Evolutionary conservation across 2,888 invertebrate species (phyloP).

Genomic region (Microctonus brassicae): DNA sequence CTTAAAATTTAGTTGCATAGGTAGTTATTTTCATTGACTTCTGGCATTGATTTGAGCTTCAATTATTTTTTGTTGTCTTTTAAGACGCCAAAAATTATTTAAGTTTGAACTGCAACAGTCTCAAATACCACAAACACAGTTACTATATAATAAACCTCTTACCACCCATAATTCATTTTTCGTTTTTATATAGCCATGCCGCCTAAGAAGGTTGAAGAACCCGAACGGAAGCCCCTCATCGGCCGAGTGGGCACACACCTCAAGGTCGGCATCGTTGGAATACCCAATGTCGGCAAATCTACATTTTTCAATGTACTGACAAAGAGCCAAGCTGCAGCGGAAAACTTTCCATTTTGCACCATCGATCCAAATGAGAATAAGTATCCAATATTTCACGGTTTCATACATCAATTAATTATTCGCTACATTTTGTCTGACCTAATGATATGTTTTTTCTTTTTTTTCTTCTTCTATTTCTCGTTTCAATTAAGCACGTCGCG

Average conservation of each 20-base stretch:
- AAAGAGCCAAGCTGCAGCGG: constrained; percentile 96
- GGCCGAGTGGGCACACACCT: constrained; percentile 96
- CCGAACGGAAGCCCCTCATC: constrained; percentile 90
- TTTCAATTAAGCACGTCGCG: constrained; percentile 83
- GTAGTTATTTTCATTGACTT: not conserved
- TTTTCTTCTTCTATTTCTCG: no score
- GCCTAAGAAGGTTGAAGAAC: constrained; percentile 91
- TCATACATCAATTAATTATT: not conserved
- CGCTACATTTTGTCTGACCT: constrained; percentile 33
- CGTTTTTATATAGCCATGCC: constrained; percentile 75
- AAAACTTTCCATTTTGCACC: constrained; percentile 99
- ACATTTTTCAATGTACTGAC: constrained; percentile 99
- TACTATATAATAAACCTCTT: constrained; percentile 14
- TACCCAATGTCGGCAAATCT: constrained; percentile 99
- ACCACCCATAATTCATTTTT: constrained; percentile 18
- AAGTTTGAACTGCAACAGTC: not conserved
- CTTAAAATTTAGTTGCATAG: not conserved
- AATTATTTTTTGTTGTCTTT: not conserved
- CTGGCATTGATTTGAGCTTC: not conserved
- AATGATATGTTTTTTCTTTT: constrained; percentile 49
- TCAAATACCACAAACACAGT: not conserved
- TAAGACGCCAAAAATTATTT: not conserved
- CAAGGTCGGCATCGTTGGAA: constrained; percentile 94
- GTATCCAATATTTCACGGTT: constrained; percentile 73
- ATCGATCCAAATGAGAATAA: constrained; percentile 99